Evolutionary conservation across 2,113 vertebrate genomes (phyloP).

Genomic region (Excalfactoria chinensis): DNA sequence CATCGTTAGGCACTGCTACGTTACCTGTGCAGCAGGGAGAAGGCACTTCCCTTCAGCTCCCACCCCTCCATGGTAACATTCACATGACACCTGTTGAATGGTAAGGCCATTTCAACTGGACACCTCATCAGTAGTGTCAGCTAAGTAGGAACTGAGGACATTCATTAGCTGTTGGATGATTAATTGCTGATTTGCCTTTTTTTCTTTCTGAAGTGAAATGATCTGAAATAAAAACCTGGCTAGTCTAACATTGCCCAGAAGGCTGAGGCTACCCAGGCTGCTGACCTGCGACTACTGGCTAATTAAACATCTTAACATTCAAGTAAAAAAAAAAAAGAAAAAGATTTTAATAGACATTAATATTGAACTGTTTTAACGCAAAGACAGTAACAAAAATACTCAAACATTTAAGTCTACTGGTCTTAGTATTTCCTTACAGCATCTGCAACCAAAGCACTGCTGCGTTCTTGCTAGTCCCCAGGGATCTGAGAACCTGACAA

Average conservation of each 20-base stretch:
- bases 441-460: not conserved
- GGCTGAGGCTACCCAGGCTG: not conserved
- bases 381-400: conserved; percentile 37
- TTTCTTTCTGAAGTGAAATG: not conserved
- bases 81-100: not conserved
- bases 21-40: not conserved
- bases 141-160: not conserved
- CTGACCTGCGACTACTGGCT: not conserved
- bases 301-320: conserved; percentile 9
- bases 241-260: not conserved
- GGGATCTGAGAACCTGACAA: not conserved
- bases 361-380: conserved; percentile 31
- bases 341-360: conserved; percentile 39
- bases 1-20: not conserved
- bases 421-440: not conserved
- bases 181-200: not conserved
- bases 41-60: not conserved
- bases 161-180: not conserved
- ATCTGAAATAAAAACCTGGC: not conserved
- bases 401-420: not conserved
- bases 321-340: not conserved
- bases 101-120: not conserved
- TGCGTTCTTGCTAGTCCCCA: conserved; percentile 13
- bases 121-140: not conserved
- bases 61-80: not conserved